Evolutionary conservation across 64 coral and sea anemone species (phyloP).

Genomic region (Anthopleura sola): DNA sequence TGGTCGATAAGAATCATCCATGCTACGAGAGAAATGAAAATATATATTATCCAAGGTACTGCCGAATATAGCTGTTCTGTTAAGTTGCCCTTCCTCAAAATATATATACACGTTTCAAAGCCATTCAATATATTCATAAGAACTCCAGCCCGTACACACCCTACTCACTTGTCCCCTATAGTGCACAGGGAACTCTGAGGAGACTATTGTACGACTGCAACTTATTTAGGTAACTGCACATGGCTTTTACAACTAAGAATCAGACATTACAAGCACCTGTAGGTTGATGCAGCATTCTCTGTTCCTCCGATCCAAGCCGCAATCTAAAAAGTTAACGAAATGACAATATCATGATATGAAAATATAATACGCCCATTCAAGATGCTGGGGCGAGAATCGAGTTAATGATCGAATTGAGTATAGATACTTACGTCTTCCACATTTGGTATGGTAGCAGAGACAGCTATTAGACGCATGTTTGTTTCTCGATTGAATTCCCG

Average conservation of each 20-base stretch:
- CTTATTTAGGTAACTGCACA: too few relatives aligned
- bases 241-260: too few relatives aligned
- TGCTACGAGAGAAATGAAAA: conserved; percentile 35
- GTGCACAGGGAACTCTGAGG: too few relatives aligned
- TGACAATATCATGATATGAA: background rate
- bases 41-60: background rate
- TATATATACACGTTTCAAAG: too few relatives aligned
- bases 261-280: conserved; percentile 51
- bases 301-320: conserved; percentile 85
- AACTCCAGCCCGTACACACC: too few relatives aligned
- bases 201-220: too few relatives aligned
- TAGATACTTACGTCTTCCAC: conserved; percentile 92
- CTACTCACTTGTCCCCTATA: too few relatives aligned
- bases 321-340: conserved; percentile 44
- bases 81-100: too few relatives aligned
- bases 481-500: conserved; percentile 15
- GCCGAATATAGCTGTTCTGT: too few relatives aligned
- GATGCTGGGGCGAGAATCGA: background rate
- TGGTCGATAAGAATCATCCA: conserved; percentile 93
- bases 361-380: background rate
- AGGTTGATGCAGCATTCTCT: conserved; percentile 79
- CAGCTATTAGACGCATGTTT: conserved; percentile 83
- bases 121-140: too few relatives aligned
- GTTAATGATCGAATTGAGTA: too few relatives aligned
- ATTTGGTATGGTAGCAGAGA: conserved; percentile 95